Percentiles rank a stretch among this genome's conserved stretches.
Evolutionary conservation across 1,140 invertebrate species (phyloP).

Genomic region (Mamestra configurata): DNA sequence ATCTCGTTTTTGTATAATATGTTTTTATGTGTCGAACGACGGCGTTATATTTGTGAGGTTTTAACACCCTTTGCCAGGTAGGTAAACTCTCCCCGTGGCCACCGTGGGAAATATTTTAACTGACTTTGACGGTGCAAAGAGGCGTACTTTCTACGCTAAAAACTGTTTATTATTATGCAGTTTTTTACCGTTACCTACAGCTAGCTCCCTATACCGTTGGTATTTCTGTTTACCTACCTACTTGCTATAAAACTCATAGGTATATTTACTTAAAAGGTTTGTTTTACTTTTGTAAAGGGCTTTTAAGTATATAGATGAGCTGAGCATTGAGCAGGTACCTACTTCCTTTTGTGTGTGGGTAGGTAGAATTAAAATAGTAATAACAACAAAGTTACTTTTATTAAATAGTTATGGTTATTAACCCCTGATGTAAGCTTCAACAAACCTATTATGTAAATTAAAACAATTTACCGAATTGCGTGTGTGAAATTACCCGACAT

Average conservation of each 20-base stretch:
- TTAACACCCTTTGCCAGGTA: slow-evolving; percentile 30
- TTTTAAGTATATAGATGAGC: no score
- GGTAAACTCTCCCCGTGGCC: neutral
- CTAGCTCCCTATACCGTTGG: neutral
- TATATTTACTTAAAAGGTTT: neutral
- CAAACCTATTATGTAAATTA: slow-evolving; percentile 30
- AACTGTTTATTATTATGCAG: neutral
- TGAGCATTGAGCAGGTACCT: neutral
- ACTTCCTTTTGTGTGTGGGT: neutral
- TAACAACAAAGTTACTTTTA: neutral
- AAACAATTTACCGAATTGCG: slow-evolving; percentile 16
- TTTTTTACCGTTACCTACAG: neutral
- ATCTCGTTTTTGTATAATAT: neutral
- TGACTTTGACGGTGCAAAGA: neutral
- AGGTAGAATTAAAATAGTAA: neutral
- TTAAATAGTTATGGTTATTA: slow-evolving; percentile 2
- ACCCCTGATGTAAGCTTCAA: slow-evolving; percentile 5
- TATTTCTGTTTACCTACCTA: neutral
- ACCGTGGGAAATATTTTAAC: neutral
- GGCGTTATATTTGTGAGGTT: neutral
- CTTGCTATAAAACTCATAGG: neutral
- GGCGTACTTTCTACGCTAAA: neutral
- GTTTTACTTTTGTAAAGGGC: neutral
- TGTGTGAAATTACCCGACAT: neutral
- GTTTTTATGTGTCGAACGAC: neutral